These are phyloP conservation scores for Ageneiosus marmoratus DNA, from an alignment of 2,113 vertebrate species.

Conservation along the genomic window DNA sequence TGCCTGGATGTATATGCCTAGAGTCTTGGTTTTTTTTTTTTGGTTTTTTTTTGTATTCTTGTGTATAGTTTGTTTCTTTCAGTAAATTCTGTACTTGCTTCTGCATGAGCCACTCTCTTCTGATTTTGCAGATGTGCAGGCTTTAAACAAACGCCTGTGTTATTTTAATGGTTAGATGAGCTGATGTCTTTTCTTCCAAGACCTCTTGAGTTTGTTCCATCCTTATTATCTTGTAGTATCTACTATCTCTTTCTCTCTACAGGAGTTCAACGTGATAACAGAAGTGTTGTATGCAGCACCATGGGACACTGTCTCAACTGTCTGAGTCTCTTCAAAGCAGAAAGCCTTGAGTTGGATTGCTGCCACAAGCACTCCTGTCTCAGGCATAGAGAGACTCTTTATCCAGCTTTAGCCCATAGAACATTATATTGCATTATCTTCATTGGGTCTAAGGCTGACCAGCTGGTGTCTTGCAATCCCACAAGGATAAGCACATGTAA, in stretches of 20 bases:
- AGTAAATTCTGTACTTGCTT: no score
- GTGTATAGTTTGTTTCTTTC: no score
- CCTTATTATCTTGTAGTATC: neutral
- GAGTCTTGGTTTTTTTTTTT: no score
- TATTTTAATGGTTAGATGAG: neutral
- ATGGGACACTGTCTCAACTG: neutral
- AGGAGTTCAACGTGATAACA: neutral
- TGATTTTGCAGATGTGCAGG: neutral
- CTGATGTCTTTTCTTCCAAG: neutral
- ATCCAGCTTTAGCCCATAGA: constrained; percentile 64
- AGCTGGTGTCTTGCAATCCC: constrained; percentile 40
- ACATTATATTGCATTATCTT: constrained; percentile 59
- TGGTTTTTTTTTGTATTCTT: no score
- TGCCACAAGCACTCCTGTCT: constrained; percentile 40
- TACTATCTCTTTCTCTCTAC: neutral
- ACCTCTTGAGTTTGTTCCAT: neutral
- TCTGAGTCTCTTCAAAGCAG: neutral
- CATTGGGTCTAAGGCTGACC: constrained; percentile 22
- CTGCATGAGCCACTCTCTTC: no score
- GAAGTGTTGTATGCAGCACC: neutral
- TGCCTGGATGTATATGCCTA: no score
- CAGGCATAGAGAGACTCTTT: constrained; percentile 59
- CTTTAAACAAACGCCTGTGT: neutral
- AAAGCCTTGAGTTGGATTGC: constrained; percentile 33
- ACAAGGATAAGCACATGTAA: constrained; percentile 33